Base-by-base conservation (phyloP, 2,113 vertebrate genomes). In the Nothocercus julius region DNA sequence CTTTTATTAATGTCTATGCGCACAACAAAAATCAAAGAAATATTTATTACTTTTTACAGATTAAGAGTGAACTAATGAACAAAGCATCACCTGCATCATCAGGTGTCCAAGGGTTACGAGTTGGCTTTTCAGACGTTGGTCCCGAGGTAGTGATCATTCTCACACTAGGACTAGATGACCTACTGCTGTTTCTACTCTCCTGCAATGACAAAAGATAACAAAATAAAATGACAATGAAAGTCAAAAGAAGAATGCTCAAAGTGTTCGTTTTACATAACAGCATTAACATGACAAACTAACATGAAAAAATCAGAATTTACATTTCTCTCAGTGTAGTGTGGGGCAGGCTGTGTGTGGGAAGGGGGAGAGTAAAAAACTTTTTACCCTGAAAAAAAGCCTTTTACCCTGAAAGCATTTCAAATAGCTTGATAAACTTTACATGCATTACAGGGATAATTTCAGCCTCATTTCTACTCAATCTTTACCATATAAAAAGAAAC, bases 151-250 rank as follows among this genome's bases (percentile, higher is more conserved):
- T 98, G 98, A 99, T 99, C 99, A 99, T 99, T 98, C 99, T 99
- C 95, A 99, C 95, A 94, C 99, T 99, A 87, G 99, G 99, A 97
- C 99, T 99, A 92, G 99, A 99, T 61, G 99, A 99, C 80, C 99
- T 98, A 98, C 99, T 99, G 98, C 98, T 99, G 97, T 97, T 99
- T 97, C 98, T 97, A 93, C 99, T 99, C 89, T 99, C 99, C 99
- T 99, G 95, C 97, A 89, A 81, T 3, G 11, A 86, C 6, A 89
- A 18, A 84, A 87, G 17, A 76, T 79, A 67, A 56, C 32, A 91
- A 85, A 78, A n/a, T 2, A 42, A 82, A 84, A 30, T 1, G 0
- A 40, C 7, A 70, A 22, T 20, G 42, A 38, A 85, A 74, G 24
- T 45, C 66, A 95, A 66, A 6, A 61, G 9, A 83, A 74, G 8